These are phyloP conservation scores for Gallinago solitaria DNA, from an alignment of 2,797 vertebrate genomes.

Conservation along the genomic window DNA sequence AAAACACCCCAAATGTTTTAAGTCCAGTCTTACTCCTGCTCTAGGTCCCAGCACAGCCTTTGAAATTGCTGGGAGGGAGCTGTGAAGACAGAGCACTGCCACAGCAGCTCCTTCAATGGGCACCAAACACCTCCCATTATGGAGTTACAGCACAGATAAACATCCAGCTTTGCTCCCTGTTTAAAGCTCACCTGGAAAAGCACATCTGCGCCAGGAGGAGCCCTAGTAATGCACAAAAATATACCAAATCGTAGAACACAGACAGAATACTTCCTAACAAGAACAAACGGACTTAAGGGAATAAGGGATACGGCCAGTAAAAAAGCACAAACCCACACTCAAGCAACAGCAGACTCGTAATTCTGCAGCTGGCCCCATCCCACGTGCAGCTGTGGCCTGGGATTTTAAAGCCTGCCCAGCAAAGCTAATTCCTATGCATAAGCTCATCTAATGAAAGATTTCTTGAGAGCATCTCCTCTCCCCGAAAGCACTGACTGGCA, in stretches of 20 bases:
- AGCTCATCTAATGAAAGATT: background rate
- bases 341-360: background rate
- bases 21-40: background rate
- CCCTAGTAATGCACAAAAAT: background rate
- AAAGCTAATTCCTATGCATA: background rate
- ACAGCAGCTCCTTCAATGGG: background rate
- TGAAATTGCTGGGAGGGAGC: background rate
- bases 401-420: background rate
- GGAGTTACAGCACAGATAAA: background rate
- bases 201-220: background rate
- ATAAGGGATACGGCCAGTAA: background rate
- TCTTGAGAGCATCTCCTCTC: background rate
- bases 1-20: background rate
- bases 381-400: background rate
- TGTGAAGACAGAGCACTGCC: background rate
- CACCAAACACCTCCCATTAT: background rate
- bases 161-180: background rate
- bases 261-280: background rate
- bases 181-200: background rate
- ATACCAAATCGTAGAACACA: accelerated
- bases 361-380: background rate
- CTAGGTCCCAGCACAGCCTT: background rate
- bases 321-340: background rate
- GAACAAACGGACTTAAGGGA: background rate
- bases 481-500: background rate